Percentiles rank a stretch among this genome's conserved stretches.
Conservation (phyloP, 1,140 invertebrate genomes). For the Drosophila murphyi region DNA sequence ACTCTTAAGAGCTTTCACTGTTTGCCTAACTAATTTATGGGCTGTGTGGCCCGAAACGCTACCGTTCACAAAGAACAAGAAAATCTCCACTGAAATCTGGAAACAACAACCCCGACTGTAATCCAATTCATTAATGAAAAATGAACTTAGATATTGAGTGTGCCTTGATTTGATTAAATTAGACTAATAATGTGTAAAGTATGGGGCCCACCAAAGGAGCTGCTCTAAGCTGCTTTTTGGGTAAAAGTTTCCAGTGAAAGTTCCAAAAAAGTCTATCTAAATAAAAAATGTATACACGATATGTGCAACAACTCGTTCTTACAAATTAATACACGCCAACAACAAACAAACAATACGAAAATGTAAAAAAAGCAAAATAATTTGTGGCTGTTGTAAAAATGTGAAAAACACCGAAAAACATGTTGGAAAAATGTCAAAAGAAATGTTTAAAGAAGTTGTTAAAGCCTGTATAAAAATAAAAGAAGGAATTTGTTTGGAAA, state of each 20-base stretch:
- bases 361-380: constrained; percentile 37
- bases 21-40: constrained; percentile 30
- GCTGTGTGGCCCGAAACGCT: constrained; percentile 11
- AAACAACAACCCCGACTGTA: constrained; percentile 9
- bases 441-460: constrained; percentile 58
- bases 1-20: constrained; percentile 43
- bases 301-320: constrained; percentile 53
- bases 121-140: constrained; percentile 78
- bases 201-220: constrained; percentile 69
- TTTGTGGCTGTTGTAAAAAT: constrained; percentile 55
- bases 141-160: constrained; percentile 65
- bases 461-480: constrained; percentile 22
- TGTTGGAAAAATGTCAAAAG: constrained; percentile 69
- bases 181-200: constrained; percentile 79
- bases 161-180: constrained; percentile 78
- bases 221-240: constrained; percentile 57
- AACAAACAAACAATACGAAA: constrained; percentile 51
- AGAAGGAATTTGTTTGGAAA: constrained; percentile 15
- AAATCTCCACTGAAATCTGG: constrained; percentile 17
- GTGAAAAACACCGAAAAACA: constrained; percentile 54
- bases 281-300: constrained; percentile 49
- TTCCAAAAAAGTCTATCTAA: constrained; percentile 53
- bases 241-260: constrained; percentile 69
- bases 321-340: constrained; percentile 69
- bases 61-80: constrained; percentile 34